Conservation (phyloP, 2,888 invertebrate genomes). For the Isotomurus palustris region DNA sequence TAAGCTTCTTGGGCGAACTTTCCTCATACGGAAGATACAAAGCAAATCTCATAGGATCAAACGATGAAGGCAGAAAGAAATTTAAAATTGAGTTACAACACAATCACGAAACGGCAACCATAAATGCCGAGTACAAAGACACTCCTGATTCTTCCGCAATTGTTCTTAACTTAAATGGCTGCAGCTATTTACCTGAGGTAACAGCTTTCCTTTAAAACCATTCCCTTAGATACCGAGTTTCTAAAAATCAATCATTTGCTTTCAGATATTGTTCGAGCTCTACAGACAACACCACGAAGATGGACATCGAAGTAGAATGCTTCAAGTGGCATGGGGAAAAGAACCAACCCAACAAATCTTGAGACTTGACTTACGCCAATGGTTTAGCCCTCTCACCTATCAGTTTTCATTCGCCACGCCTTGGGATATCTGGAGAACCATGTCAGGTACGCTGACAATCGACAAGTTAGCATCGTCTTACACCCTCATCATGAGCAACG, state of each 20-base stretch:
- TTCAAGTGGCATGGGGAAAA: too few species aligned
- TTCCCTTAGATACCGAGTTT: too few species aligned
- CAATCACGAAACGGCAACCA: too few species aligned
- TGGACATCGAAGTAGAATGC: too few species aligned
- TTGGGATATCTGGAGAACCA: neutral
- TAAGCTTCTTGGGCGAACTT: too few species aligned
- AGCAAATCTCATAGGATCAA: slow-evolving; percentile 5
- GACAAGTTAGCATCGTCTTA: slow-evolving; percentile 7
- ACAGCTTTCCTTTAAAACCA: too few species aligned
- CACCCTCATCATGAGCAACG: slow-evolving; percentile 7
- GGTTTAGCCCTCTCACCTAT: neutral
- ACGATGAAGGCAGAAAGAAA: slow-evolving; percentile 21
- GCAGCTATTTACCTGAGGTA: slow-evolving; percentile 34
- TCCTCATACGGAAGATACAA: slow-evolving; percentile 23
- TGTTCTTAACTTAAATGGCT: slow-evolving; percentile 32
- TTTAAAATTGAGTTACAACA: slow-evolving; percentile 26
- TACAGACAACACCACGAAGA: too few species aligned
- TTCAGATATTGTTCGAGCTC: too few species aligned
- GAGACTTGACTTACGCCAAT: neutral
- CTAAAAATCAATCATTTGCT: too few species aligned
- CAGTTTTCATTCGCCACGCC: neutral
- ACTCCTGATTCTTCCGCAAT: slow-evolving; percentile 5
- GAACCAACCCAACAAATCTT: too few species aligned
- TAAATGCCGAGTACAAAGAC: slow-evolving; percentile 20
- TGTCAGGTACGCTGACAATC: too few species aligned